Evolutionary conservation across 2,888 invertebrate genomes (phyloP).

Genomic region (Chymomyza caudatula): DNA sequence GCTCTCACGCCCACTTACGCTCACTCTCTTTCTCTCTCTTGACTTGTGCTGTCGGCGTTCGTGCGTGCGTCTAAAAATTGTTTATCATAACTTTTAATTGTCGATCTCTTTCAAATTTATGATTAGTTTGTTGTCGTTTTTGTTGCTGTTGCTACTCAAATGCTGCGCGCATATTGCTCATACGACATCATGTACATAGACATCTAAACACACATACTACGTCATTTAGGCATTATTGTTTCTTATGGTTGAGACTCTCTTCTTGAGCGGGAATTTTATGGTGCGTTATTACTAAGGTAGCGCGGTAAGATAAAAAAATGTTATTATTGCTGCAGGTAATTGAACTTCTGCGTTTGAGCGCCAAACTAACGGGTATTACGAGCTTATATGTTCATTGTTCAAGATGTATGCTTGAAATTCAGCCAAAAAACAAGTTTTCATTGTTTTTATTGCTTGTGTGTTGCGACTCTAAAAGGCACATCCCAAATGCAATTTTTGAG

Average conservation of each 20-base stretch:
- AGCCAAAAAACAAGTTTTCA: neutral
- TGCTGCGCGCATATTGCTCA: slow-evolving; percentile 40
- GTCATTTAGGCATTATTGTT: slow-evolving; percentile 9
- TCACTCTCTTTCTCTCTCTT: neutral
- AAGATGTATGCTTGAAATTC: neutral
- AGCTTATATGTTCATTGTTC: neutral
- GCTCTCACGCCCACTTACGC: neutral
- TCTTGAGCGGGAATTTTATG: neutral
- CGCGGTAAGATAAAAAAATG: neutral
- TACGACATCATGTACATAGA: slow-evolving; percentile 46
- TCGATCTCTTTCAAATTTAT: slow-evolving; percentile 52
- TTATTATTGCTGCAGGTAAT: slow-evolving; percentile 52
- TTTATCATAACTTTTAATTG: slow-evolving; percentile 68
- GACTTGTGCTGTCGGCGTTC: neutral
- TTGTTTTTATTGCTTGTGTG: neutral
- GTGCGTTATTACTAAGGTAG: neutral
- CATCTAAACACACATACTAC: too few relatives aligned
- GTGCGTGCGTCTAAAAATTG: slow-evolving; percentile 32
- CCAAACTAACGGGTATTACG: neutral
- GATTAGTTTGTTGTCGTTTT: slow-evolving; percentile 26
- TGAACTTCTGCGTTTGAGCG: slow-evolving; percentile 43
- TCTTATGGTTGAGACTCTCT: slow-evolving; percentile 16
- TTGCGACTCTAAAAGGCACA: slow-evolving; percentile 16
- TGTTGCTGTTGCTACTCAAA: slow-evolving; percentile 62
- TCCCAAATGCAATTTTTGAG: neutral